A percentile compares a stretch with the other conserved stretches of the same genome.
Conservation (phyloP, 2,888 invertebrate species). For the Mythimna vitellina region DNA sequence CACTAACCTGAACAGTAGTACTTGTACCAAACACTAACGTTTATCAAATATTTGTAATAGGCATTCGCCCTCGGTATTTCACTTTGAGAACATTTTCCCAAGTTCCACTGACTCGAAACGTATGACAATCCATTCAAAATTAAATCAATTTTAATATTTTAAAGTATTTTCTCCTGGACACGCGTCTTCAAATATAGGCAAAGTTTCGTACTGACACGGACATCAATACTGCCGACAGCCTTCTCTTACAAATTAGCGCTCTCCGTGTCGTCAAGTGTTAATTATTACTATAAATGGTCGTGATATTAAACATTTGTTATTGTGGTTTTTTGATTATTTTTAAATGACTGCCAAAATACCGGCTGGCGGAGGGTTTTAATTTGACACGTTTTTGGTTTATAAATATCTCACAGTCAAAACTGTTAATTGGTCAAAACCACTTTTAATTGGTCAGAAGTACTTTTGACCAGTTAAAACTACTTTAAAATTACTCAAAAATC, state of each 20-base stretch:
- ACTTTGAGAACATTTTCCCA: slow-evolving; percentile 30
- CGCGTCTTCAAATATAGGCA: neutral
- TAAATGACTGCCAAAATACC: neutral
- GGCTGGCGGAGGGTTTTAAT: neutral
- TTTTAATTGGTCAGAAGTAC: too few species aligned
- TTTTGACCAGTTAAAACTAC: too few species aligned
- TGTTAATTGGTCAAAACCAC: too few species aligned
- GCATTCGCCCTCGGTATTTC: slow-evolving; percentile 59
- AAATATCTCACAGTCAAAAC: too few species aligned
- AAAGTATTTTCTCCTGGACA: neutral
- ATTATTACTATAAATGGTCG: slow-evolving; percentile 41
- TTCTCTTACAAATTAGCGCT: slow-evolving; percentile 40
- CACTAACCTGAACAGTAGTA: slow-evolving; percentile 57
- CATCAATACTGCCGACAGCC: slow-evolving; percentile 22
- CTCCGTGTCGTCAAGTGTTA: slow-evolving; percentile 42
- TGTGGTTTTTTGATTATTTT: slow-evolving; percentile 20
- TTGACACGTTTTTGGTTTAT: neutral
- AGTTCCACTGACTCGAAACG: neutral
- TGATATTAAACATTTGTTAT: slow-evolving; percentile 37
- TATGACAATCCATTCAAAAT: slow-evolving; percentile 6
- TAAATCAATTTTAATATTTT: slow-evolving; percentile 36
- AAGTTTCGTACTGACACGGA: slow-evolving; percentile 2
- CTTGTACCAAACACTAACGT: slow-evolving; percentile 44
- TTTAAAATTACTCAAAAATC: too few species aligned
- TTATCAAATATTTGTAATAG: slow-evolving; percentile 59